Conservation (phyloP, 1,140 invertebrate species). For the Cataglyphis hispanica region DNA sequence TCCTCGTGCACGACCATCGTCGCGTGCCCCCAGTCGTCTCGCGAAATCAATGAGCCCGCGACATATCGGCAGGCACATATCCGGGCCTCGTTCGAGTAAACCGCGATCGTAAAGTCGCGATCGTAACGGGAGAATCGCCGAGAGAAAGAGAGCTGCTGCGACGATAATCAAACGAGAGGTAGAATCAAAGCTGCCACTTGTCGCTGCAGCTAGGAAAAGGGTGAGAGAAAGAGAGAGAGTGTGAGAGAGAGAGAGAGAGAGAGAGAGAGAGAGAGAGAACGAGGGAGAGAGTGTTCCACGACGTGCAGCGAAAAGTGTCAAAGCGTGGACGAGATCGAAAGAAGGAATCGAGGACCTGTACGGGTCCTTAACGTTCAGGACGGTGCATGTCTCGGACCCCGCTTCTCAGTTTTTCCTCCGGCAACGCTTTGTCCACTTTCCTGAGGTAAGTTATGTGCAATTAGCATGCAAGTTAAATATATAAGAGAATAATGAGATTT, state of each 20-base stretch:
- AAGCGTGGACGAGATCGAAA: slow-evolving; percentile 47
- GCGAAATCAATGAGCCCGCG: slow-evolving; percentile 69
- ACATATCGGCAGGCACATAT: slow-evolving; percentile 32
- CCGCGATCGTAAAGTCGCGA: not conserved
- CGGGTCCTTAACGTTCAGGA: slow-evolving; percentile 70
- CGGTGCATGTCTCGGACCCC: slow-evolving; percentile 76
- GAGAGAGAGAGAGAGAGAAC: not conserved
- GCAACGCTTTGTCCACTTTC: slow-evolving; percentile 75
- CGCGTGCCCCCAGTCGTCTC: slow-evolving; percentile 65
- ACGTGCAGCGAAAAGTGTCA: slow-evolving; percentile 32
- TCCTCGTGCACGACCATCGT: slow-evolving; percentile 71
- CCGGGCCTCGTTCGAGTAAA: slow-evolving; percentile 29
- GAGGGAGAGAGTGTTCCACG: slow-evolving; percentile 20
- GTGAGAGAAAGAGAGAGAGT: not conserved
- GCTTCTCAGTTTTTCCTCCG: slow-evolving; percentile 69
- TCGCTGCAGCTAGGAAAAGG: slow-evolving; percentile 40
- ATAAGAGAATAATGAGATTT: not conserved
- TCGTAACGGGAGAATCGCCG: not conserved
- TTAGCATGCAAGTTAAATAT: not conserved
- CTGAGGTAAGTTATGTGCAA: slow-evolving; percentile 69
- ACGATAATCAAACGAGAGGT: slow-evolving; percentile 25
- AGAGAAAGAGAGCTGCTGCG: slow-evolving; percentile 27
- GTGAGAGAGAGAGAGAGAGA: not conserved
- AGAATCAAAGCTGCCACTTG: slow-evolving; percentile 36
- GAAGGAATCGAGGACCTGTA: slow-evolving; percentile 68